Conservation (phyloP, 2,888 invertebrate species). For the Drosophila birchii region DNA sequence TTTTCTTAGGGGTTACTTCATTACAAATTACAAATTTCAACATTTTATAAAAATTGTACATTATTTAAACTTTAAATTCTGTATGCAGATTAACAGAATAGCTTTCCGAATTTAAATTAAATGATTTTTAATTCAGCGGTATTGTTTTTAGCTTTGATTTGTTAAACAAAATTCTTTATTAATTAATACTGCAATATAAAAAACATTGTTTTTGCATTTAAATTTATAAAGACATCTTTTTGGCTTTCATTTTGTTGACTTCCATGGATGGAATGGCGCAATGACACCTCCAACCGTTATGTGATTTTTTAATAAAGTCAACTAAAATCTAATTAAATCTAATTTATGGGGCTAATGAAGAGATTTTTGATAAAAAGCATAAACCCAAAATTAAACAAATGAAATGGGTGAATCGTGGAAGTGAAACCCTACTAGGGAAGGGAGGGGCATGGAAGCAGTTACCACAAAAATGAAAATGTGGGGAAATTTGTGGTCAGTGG, state of each 20-base stretch:
- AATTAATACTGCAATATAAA: neutral
- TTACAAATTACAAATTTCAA: too few relatives aligned
- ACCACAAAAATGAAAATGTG: constrained; percentile 6
- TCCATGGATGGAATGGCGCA: neutral
- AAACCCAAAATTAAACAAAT: constrained; percentile 63
- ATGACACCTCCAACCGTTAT: constrained; percentile 39
- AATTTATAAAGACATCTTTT: neutral
- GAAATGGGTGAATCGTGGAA: constrained; percentile 4
- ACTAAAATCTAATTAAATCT: constrained; percentile 77
- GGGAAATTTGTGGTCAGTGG: constrained; percentile 13
- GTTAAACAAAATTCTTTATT: neutral
- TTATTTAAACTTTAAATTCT: neutral
- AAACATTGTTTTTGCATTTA: neutral
- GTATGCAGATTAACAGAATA: neutral
- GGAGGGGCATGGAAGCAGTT: constrained; percentile 7
- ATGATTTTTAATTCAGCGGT: neutral
- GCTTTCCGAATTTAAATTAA: too few relatives aligned
- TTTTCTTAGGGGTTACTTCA: too few relatives aligned
- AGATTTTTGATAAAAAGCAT: constrained; percentile 66
- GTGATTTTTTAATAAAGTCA: constrained; percentile 72
- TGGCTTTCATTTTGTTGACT: constrained; percentile 43
- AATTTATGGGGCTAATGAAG: constrained; percentile 81
- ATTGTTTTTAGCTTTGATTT: too few relatives aligned
- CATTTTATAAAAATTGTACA: too few relatives aligned
- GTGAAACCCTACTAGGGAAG: neutral